Evolutionary conservation across 2,888 invertebrate species (phyloP).

Genomic region (Folsomia candida): DNA sequence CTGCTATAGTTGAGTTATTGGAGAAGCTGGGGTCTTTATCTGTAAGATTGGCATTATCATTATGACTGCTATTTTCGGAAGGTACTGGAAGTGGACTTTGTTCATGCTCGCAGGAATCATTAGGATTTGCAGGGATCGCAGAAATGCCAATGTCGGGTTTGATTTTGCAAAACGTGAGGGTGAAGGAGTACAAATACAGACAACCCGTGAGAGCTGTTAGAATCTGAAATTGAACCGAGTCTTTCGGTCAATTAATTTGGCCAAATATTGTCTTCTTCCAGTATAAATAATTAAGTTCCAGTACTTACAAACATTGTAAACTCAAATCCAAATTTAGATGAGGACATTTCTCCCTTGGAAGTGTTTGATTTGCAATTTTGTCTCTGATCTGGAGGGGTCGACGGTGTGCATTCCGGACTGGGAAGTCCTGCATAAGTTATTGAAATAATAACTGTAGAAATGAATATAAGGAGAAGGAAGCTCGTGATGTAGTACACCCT

Average conservation of each 20-base stretch:
- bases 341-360: not conserved
- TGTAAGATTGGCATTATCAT: too few species aligned
- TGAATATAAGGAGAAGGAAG: not conserved
- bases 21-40: too few species aligned
- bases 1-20: too few species aligned
- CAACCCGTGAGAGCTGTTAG: not conserved
- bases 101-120: too few species aligned
- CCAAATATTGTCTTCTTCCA: not conserved
- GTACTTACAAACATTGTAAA: not conserved
- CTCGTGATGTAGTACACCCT: not conserved
- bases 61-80: too few species aligned
- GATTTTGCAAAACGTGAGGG: too few species aligned
- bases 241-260: not conserved
- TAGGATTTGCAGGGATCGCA: too few species aligned
- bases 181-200: not conserved
- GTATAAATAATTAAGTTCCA: not conserved
- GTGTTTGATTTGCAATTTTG: not conserved
- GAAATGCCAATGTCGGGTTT: too few species aligned
- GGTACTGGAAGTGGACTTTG: too few species aligned
- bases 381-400: not conserved
- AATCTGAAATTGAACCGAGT: not conserved
- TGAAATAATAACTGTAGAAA: not conserved
- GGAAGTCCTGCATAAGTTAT: not conserved
- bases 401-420: not conserved
- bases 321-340: not conserved